phyloP scores from a whole-genome alignment of 1,140 invertebrate genomes.

The Drosophila cardini region DNA sequence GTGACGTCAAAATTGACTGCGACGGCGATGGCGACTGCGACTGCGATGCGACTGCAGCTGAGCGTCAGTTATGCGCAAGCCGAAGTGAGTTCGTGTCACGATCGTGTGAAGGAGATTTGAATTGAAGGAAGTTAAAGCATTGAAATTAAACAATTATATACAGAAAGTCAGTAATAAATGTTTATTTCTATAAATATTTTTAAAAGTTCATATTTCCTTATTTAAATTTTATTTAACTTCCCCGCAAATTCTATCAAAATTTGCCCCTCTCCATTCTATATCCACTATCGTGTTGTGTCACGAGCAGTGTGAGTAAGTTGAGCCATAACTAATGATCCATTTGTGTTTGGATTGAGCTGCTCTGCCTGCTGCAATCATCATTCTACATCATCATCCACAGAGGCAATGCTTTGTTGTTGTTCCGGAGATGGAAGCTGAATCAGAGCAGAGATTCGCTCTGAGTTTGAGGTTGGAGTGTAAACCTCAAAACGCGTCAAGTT shows the following conservation, averaged over 20 bases:
- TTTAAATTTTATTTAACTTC: no score
- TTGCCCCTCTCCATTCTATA: neutral
- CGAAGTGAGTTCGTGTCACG: neutral
- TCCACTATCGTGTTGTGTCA: neutral
- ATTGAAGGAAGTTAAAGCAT: neutral
- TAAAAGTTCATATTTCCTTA: no score
- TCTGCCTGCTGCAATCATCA: neutral
- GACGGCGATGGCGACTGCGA: neutral
- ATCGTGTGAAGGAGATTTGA: neutral
- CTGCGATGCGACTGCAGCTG: neutral
- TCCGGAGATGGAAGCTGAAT: conserved; percentile 23
- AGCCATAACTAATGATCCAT: conserved; percentile 14
- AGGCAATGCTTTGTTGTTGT: conserved; percentile 14
- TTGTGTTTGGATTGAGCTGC: neutral
- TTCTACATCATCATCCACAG: neutral
- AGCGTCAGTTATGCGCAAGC: neutral
- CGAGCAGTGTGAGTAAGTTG: neutral
- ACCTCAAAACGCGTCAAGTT: conserved; percentile 52
- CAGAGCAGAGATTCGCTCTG: neutral
- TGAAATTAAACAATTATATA: neutral
- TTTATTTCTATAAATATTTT: no score
- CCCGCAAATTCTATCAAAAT: neutral
- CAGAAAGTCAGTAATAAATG: no score
- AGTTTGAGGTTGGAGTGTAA: conserved; percentile 7
- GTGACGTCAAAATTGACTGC: conserved; percentile 2